A percentile compares a stretch with the other conserved stretches of the same genome.
Conservation (phyloP, 2,113 vertebrate species). For the Amia ocellicauda region DNA sequence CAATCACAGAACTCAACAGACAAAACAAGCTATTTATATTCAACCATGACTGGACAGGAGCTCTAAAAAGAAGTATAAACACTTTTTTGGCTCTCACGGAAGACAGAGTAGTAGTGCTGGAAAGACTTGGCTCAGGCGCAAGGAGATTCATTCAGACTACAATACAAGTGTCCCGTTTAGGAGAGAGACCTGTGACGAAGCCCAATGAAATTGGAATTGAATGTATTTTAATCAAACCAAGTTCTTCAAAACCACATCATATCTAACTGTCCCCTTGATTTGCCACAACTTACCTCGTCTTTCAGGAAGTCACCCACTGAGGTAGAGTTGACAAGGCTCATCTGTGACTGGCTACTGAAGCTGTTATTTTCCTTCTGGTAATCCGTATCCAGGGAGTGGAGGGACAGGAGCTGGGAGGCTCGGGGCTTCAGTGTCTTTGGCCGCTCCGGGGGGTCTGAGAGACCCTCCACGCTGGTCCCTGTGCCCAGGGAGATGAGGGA, state of each 20-base stretch:
- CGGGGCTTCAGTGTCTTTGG: constrained; percentile 67
- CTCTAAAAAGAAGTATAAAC: constrained; percentile 13
- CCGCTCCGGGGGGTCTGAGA: constrained; percentile 55
- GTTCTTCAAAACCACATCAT: too few relatives aligned
- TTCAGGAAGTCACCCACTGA: constrained; percentile 54
- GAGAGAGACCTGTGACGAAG: too few relatives aligned
- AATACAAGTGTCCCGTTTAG: neutral
- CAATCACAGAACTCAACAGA: too few relatives aligned
- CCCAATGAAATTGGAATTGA: too few relatives aligned
- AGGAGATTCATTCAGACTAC: too few relatives aligned
- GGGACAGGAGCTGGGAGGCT: constrained; percentile 56
- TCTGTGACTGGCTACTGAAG: constrained; percentile 55
- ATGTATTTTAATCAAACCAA: too few relatives aligned
- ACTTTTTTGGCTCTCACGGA: constrained; percentile 9
- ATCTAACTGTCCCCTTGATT: too few relatives aligned
- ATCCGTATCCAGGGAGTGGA: constrained; percentile 56
- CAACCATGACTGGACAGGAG: constrained; percentile 18
- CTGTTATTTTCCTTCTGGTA: constrained; percentile 58
- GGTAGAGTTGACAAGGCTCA: constrained; percentile 54
- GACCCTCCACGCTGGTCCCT: constrained; percentile 48
- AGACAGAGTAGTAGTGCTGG: too few relatives aligned
- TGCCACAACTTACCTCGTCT: constrained; percentile 72
- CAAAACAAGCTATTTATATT: constrained; percentile 19
- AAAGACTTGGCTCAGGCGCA: too few relatives aligned
- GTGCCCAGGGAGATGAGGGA: constrained; percentile 67